Conservation (phyloP, 2,888 invertebrate species). For the Acanthosepion pharaonis region DNA sequence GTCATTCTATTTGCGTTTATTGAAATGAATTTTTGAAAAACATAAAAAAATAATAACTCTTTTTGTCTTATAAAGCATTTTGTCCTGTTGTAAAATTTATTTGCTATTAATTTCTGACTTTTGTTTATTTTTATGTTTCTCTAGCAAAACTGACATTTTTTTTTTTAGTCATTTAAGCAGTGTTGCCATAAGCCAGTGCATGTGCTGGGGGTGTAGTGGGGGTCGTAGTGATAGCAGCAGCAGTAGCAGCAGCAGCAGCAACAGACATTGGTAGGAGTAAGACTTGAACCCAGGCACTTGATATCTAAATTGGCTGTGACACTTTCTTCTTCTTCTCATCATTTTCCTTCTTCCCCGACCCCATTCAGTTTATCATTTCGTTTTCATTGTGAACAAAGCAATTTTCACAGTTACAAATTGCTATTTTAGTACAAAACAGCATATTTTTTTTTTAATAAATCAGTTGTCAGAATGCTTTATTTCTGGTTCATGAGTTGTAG, state of each 20-base stretch:
- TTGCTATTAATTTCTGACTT: background rate
- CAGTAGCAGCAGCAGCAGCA: background rate
- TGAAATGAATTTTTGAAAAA: background rate
- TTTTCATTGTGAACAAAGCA: background rate
- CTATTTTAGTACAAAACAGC: too few species aligned
- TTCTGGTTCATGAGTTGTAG: too few species aligned
- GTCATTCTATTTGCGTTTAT: background rate
- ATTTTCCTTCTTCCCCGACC: background rate
- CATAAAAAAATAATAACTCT: background rate
- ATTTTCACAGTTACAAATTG: too few species aligned
- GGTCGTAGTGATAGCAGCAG: background rate
- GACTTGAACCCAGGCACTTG: slow-evolving; percentile 33
- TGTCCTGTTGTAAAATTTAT: background rate
- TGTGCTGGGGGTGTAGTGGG: background rate
- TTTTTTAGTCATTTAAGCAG: background rate
- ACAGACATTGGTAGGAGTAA: background rate
- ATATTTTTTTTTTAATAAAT: too few species aligned
- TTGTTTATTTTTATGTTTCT: background rate
- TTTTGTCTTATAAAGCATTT: background rate
- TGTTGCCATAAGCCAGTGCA: slow-evolving; percentile 33
- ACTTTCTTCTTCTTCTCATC: background rate
- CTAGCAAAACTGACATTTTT: background rate
- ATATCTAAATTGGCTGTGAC: slow-evolving; percentile 10
- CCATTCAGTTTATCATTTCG: background rate
- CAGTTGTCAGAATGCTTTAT: too few species aligned